Evolutionary conservation across 2,888 invertebrate genomes (phyloP).

Genomic region (Catocala nupta): DNA sequence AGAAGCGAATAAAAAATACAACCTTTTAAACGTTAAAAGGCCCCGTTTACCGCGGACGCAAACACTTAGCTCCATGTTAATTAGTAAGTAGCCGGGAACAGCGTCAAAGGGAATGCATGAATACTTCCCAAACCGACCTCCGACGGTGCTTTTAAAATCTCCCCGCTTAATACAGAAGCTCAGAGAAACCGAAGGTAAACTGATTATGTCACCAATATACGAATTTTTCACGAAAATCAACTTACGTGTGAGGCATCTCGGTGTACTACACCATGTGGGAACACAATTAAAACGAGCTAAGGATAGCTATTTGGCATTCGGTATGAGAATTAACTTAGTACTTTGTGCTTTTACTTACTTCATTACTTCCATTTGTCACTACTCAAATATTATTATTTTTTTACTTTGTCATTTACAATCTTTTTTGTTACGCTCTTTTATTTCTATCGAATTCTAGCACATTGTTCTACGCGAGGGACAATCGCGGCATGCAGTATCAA

Average conservation of each 20-base stretch:
- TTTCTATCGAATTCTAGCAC: no score
- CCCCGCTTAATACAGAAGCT: slow-evolving; percentile 78
- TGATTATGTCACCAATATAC: slow-evolving; percentile 82
- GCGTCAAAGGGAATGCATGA: slow-evolving; percentile 87
- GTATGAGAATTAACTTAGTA: slow-evolving; percentile 19
- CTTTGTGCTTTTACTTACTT: slow-evolving; percentile 22
- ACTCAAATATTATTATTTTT: not conserved
- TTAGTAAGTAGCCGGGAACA: slow-evolving; percentile 85
- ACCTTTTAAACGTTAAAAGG: slow-evolving; percentile 86
- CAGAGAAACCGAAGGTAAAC: slow-evolving; percentile 84
- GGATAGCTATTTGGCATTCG: slow-evolving; percentile 32
- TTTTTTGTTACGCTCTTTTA: no score
- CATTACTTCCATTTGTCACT: not conserved
- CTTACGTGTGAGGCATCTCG: slow-evolving; percentile 56
- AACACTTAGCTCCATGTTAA: slow-evolving; percentile 86
- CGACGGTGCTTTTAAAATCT: slow-evolving; percentile 83
- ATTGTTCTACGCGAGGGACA: no score
- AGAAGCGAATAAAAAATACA: slow-evolving; percentile 72
- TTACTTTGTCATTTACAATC: no score
- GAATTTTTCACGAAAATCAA: slow-evolving; percentile 73
- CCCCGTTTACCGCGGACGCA: slow-evolving; percentile 86
- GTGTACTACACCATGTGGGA: slow-evolving; percentile 39
- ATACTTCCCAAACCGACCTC: slow-evolving; percentile 82
- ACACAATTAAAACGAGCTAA: slow-evolving; percentile 46
- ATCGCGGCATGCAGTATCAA: no score